Evolutionary conservation across 1,140 invertebrate species (phyloP), one percentile per base, ranked within the genome.

Genomic region (Halotydeus destructor): DNA sequence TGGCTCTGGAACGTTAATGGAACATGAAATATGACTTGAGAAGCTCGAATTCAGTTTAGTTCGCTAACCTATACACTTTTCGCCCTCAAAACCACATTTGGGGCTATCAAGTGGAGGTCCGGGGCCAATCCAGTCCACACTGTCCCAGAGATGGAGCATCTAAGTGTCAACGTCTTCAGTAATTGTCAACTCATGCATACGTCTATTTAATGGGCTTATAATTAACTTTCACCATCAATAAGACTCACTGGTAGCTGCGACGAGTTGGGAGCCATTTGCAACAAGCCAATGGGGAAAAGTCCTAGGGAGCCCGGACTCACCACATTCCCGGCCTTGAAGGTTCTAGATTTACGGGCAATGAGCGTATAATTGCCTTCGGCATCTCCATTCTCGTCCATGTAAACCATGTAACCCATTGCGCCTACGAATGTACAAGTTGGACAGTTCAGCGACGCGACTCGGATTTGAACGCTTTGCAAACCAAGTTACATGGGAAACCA

Each of bases 281-380:
- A 79, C 19, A 70, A 63, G 2, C 72, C 77, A 12, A 74, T 69
- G 0, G 76, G 76, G 56, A 76, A 76, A 14, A 88, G 65, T 2
- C 81, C 81, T 9, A 14, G n/a, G 9, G n/a, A 9, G 28, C 28
- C 14, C 27, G 27, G 21, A 46, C 69, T 11, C n/a, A 11, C 28
- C n/a, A n/a, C 11, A 11, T n/a, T n/a, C n/a, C n/a, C n/a, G 5
- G 5, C n/a, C 23, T 39, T 28, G 24, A 8, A 14, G 11, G 18
- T 8, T 19, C 26, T 14, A 11, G 14, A 30, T 54, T 66, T 70
- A 49, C 69, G 56, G 2, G 76, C 73, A 47, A 96, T 69, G 39
- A 94, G 62, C 0, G 85, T 91, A 61, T 93, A 96, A 68, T 94
- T 94, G 12, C 88, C 89, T 54, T 85, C 79, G 0, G 89, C 84